A percentile compares a stretch with the other conserved stretches of the same genome.
These are phyloP conservation scores for Eupsilia transversa DNA, from an alignment of 2,888 invertebrate genomes.

Conservation along the genomic window DNA sequence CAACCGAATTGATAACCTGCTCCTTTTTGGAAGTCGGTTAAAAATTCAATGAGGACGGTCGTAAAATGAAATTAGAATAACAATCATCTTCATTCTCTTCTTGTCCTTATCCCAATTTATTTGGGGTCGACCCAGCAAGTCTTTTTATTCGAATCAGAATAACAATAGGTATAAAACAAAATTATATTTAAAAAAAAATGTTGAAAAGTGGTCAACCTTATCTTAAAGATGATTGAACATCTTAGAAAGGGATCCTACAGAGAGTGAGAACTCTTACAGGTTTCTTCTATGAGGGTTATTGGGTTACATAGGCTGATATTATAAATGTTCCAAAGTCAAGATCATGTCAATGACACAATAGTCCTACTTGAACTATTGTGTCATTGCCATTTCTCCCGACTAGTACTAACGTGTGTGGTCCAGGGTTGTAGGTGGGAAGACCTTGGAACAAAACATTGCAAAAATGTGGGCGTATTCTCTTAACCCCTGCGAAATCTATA, in stretches of 20 bases:
- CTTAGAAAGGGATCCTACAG: too few species aligned
- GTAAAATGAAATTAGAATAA: too few species aligned
- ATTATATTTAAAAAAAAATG: not conserved
- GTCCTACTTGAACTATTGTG: not conserved
- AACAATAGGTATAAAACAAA: too few species aligned
- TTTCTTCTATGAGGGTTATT: not conserved
- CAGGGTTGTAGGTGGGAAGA: not conserved
- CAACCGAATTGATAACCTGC: too few species aligned
- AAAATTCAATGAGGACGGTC: too few species aligned
- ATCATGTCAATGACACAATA: too few species aligned
- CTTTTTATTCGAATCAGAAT: too few species aligned
- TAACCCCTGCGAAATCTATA: slow-evolving; percentile 23
- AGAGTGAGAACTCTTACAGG: not conserved
- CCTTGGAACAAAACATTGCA: slow-evolving; percentile 21
- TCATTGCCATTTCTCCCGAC: not conserved
- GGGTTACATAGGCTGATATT: not conserved
- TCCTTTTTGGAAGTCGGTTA: too few species aligned
- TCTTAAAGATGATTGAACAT: not conserved
- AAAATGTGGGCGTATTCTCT: slow-evolving; percentile 32
- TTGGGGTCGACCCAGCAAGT: too few species aligned
- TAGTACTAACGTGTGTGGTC: slow-evolving; percentile 25
- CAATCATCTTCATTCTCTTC: too few species aligned
- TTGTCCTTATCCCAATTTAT: too few species aligned
- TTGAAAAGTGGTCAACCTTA: not conserved
- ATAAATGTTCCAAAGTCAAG: not conserved